Evolutionary conservation across 2,797 vertebrate genomes (phyloP).

Genomic region (Gadopsis marmoratus): DNA sequence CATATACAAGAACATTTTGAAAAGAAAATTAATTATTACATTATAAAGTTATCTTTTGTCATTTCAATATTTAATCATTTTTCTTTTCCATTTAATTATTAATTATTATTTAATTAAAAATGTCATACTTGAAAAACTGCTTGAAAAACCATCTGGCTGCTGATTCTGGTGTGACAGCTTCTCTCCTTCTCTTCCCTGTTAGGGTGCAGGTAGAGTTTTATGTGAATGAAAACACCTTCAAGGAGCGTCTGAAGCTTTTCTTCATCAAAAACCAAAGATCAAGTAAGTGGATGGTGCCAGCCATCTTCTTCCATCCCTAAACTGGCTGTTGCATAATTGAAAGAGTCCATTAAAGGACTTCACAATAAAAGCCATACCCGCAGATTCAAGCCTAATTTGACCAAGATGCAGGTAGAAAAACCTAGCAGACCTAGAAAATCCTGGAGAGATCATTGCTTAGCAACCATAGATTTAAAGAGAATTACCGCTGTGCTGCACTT

Average conservation of each 20-base stretch:
- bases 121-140: neutral
- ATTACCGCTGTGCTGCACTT: neutral
- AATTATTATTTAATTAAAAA: no score
- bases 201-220: slow-evolving; percentile 99
- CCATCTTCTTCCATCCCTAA: neutral
- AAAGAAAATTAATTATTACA: neutral
- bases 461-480: neutral
- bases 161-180: slow-evolving; percentile 16
- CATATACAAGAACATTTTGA: neutral
- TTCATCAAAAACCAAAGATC: slow-evolving; percentile 99
- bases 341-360: neutral
- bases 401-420: neutral
- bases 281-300: slow-evolving; percentile 84
- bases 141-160: neutral
- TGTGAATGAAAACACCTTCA: slow-evolving; percentile 98
- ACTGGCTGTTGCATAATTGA: neutral
- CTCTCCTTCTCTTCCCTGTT: slow-evolving; percentile 26
- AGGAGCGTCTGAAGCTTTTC: slow-evolving; percentile 96
- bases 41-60: neutral
- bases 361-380: neutral
- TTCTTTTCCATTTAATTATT: no score
- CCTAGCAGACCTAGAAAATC: neutral
- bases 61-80: neutral
- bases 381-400: neutral
- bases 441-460: neutral